phyloP scores from a whole-genome alignment of 2,888 invertebrate species.

The Erpobdella octoculata region DNA sequence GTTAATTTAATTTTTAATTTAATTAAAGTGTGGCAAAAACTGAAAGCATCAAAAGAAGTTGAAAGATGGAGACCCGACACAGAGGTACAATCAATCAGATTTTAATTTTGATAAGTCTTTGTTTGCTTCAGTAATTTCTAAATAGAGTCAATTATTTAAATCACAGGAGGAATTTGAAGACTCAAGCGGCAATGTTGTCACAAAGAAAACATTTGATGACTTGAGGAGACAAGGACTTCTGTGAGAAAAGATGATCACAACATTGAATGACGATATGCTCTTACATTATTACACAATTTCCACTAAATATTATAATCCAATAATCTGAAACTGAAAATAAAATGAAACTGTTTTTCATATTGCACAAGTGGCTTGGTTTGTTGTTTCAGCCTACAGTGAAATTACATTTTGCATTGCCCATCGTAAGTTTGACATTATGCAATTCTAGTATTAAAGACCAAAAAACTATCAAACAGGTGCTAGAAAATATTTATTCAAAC shows the following conservation, averaged over 20 bases:
- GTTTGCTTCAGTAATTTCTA: neutral
- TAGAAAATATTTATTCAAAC: no score
- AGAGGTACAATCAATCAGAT: constrained; percentile 47
- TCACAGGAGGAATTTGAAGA: constrained; percentile 91
- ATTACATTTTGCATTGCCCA: no score
- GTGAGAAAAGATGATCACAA: no score
- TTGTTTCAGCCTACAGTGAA: no score
- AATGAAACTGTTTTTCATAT: no score
- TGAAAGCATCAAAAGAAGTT: constrained; percentile 85
- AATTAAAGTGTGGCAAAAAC: constrained; percentile 82
- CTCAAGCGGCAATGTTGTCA: constrained; percentile 94
- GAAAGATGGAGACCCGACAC: constrained; percentile 88
- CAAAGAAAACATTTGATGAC: constrained; percentile 95
- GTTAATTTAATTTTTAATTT: neutral
- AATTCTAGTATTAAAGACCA: no score
- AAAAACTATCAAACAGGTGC: no score
- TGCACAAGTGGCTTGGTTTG: no score
- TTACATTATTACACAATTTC: neutral
- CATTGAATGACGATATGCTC: neutral
- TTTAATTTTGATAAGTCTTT: neutral
- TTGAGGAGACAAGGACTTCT: constrained; percentile 92
- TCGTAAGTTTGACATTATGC: no score
- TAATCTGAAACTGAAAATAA: neutral
- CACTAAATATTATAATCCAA: neutral
- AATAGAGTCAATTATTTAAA: neutral